Percentiles rank a stretch among this genome's conserved stretches.
Evolutionary conservation across 2,113 vertebrate genomes (phyloP).

Genomic region (Tricholaema leucomelas): DNA sequence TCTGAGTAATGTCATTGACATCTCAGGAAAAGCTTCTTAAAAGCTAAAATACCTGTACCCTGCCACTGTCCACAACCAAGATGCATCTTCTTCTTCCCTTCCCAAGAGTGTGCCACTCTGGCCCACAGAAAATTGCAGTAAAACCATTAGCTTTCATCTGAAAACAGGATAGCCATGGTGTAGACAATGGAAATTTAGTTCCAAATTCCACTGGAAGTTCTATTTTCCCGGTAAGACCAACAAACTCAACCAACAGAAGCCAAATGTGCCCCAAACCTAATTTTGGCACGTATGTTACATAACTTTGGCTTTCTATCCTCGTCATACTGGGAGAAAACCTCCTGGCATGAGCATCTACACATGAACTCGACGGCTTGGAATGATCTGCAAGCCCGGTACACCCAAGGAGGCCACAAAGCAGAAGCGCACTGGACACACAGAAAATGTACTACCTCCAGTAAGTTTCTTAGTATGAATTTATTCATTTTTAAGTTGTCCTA

Average conservation of each 20-base stretch:
- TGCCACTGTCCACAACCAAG: accelerated
- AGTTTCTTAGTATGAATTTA: not conserved
- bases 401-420: not conserved
- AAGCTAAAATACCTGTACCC: not conserved
- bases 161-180: not conserved
- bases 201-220: not conserved
- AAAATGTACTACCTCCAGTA: not conserved
- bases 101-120: not conserved
- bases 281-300: not conserved
- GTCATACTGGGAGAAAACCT: not conserved
- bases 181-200: not conserved
- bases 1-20: accelerated
- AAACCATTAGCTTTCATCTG: not conserved
- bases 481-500: not conserved
- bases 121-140: not conserved
- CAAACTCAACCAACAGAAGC: not conserved
- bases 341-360: not conserved
- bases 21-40: not conserved
- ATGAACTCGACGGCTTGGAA: not conserved
- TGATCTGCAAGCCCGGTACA: not conserved
- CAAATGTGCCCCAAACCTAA: not conserved
- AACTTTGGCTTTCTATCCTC: not conserved
- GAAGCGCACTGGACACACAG: not conserved
- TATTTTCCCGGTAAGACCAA: not conserved
- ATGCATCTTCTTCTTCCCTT: not conserved